Evolutionary conservation across 2,797 vertebrate species (phyloP), one percentile per base, ranked within the genome.

Genomic region (Vultur gryphus): DNA sequence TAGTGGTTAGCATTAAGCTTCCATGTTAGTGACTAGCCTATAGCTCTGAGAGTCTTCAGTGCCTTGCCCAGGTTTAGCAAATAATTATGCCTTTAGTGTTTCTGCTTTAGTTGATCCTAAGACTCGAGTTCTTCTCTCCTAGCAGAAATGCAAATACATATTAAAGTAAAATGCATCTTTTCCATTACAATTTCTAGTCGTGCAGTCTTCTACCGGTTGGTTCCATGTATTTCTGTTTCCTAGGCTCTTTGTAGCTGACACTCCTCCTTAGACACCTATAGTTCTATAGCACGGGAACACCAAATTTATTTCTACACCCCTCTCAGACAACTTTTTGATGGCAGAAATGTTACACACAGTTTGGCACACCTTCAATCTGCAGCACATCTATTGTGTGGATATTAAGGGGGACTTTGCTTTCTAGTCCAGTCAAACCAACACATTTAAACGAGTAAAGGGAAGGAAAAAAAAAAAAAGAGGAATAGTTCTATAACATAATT

Each of bases 401-500:
- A 70, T 73, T 78, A 62, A 93, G 35, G 26, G 28, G 37, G 23
- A 69, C 49, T 91, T 75, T 51, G 76, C 72, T 89, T 93, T 93
- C 52, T n/a, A 78, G 61, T 54, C 48, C 65, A 89, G 71, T 29
- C 52, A 87, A 85, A 87, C 37, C 51, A 90, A 82, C 19, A 57
- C 39, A 48, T 49, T 85, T 48, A 92, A 90, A 69, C 2, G 8
- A 72, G n/a, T 19, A 62, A 94, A 85, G 14, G 57, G 44, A 78
- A 61, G 39, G 7, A 3, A 2, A 10, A 8, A n/a, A 20, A 48
- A 41, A 37, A 79, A 58, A 25, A 37, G 16, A 57, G 1, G 24
- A 86, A 64, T 58, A 81, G 54, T 86, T 95, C 87, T 86, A 79
- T 80, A 89, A 61, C 72, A 92, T 92, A 93, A 93, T 13, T 85